These are phyloP conservation scores for Lacerta bilineata DNA, from an alignment of 2,797 vertebrate genomes.

Conservation along the genomic window DNA sequence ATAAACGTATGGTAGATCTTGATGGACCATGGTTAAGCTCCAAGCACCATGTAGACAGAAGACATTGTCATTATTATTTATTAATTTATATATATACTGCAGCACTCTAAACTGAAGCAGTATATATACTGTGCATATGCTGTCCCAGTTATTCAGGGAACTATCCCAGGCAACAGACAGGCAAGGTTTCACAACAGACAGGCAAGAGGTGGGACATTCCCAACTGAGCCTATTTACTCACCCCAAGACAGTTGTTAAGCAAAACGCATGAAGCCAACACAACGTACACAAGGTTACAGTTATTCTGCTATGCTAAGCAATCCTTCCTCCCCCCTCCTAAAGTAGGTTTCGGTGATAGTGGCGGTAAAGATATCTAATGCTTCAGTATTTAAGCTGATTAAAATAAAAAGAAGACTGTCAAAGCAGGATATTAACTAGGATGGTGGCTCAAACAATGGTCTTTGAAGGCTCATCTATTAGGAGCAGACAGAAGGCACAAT, in stretches of 20 bases:
- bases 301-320: not conserved
- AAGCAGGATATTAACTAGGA: conserved; percentile 18
- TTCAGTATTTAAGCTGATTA: conserved; percentile 27
- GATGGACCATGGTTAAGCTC: no score
- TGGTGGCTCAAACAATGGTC: not conserved
- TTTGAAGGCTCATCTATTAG: not conserved
- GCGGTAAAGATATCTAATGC: not conserved
- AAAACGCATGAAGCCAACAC: not conserved
- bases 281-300: not conserved
- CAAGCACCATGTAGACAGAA: not conserved
- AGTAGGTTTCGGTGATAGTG: not conserved
- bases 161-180: not conserved
- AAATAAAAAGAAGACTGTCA: conserved; percentile 10
- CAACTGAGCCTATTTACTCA: not conserved
- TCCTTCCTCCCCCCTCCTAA: no score
- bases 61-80: no score
- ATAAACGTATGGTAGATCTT: not conserved
- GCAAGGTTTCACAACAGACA: not conserved
- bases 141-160: no score
- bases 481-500: not conserved
- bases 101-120: not conserved
- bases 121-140: not conserved
- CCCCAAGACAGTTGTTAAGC: not conserved
- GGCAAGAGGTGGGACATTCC: not conserved
- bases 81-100: no score